These are phyloP conservation scores for Karalla daura DNA, from an alignment of 2,797 vertebrate genomes.

Conservation along the genomic window DNA sequence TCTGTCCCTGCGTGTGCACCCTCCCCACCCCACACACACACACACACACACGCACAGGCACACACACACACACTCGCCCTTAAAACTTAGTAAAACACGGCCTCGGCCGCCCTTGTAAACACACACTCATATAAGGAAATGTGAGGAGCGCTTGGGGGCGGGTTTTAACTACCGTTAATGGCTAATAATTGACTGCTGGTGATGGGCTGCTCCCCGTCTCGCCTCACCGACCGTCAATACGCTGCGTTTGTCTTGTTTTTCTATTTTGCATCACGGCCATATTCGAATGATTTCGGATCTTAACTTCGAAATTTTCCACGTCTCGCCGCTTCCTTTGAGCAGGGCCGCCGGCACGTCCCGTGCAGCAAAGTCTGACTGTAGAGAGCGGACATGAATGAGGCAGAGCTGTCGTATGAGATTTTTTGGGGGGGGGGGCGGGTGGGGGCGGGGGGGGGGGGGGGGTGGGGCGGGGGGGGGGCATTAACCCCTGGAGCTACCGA, in stretches of 20 bases:
- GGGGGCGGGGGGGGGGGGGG: no score
- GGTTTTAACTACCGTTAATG: slow-evolving; percentile 57
- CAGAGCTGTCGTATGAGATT: not conserved
- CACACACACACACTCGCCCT: slow-evolving; percentile 26
- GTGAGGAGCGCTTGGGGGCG: slow-evolving; percentile 54
- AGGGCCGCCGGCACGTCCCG: no score
- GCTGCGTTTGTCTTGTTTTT: no score
- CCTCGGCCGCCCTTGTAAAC: slow-evolving; percentile 65
- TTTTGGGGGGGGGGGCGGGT: no score
- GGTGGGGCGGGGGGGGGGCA: no score
- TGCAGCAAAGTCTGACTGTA: not conserved
- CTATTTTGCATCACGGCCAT: no score
- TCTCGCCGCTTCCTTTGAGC: no score
- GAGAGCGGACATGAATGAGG: not conserved
- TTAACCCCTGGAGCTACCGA: not conserved
- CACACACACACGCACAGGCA: slow-evolving; percentile 23
- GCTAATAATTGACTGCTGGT: slow-evolving; percentile 72
- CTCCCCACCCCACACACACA: slow-evolving; percentile 24
- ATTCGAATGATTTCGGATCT: no score
- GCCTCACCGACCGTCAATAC: not conserved
- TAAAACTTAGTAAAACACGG: slow-evolving; percentile 68
- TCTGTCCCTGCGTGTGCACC: slow-evolving; percentile 36
- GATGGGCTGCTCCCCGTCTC: slow-evolving; percentile 29
- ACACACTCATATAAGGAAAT: slow-evolving; percentile 56
- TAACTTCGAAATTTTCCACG: no score